Base-by-base conservation (phyloP, 2,797 vertebrate genomes). In the Arctocebus calabarensis region DNA sequence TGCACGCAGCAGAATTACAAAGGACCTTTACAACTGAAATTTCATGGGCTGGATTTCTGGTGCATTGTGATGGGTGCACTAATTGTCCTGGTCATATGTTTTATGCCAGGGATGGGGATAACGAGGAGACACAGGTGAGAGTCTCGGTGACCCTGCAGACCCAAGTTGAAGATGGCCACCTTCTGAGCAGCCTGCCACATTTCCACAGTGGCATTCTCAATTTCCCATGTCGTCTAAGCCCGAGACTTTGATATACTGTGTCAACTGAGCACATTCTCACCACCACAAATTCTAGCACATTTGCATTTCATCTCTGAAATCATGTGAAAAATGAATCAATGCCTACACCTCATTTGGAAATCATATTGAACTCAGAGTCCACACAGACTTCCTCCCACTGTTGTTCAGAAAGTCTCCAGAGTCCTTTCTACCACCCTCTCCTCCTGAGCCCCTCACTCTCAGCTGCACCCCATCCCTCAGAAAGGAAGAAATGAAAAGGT, bases 271-370 rank as follows among this genome's bases (percentile, higher is more conserved):
- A n/a, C 45, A 14, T 78, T 64, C n/a, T 64, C 8, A 48, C 61
- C 81, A 89, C 14, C 71, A n/a, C n/a, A 40, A 85, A 68, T 55
- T 78, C 70, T 6, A 52, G 37, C 48, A 43, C 78, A 81, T 43
- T 45, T 90, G n/a, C 81, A 66, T 22, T 66, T 78, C n/a, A 13
- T 71, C n/a, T 90, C 70, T 29, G 78, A 90, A 94, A 71, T 77
- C 43, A 43, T 75, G 48, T 75, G 19, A 59, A 73, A 88, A 83
- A 71, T 73, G 23, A 57, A 64, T 43, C 75, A 61, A 9, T 43
- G 27, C 45, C 57, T 92, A 40, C 2, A 29, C 25, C 70, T 57
- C 61, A 27, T 75, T 91, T 73, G 45, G 22, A 55, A 86, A 55
- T 17, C 45, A 59, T 9, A 9, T 29, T 83, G 68, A 77, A 78